Conservation (phyloP, 2,888 invertebrate genomes). For the Gastrophysa polygoni region DNA sequence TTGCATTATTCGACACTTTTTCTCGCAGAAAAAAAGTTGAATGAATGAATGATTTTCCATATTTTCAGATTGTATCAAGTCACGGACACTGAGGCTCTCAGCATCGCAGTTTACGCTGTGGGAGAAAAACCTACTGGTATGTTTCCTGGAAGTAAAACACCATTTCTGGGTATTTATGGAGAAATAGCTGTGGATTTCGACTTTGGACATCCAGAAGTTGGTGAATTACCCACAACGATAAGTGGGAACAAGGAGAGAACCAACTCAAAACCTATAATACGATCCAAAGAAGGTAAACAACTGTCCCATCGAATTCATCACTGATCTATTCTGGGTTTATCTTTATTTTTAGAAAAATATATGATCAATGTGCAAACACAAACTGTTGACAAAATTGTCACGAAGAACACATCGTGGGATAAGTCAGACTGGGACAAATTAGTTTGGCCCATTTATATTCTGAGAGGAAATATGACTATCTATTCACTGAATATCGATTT, state of each 20-base stretch:
- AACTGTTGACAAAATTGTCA: conserved; percentile 34
- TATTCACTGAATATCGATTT: conserved; percentile 61
- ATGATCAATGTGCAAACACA: conserved; percentile 31
- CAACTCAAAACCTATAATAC: background rate
- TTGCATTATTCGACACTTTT: too few species aligned
- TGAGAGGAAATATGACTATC: conserved; percentile 86
- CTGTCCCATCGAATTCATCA: too few species aligned
- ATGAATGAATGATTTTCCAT: too few species aligned
- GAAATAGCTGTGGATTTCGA: conserved; percentile 89
- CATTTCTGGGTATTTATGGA: conserved; percentile 65
- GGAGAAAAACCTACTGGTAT: conserved; percentile 52
- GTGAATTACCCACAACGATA: background rate
- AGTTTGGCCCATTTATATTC: conserved; percentile 75
- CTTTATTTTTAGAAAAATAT: conserved; percentile 26
- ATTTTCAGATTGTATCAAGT: conserved; percentile 52
- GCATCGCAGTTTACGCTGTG: conserved; percentile 47
- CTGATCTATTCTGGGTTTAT: too few species aligned
- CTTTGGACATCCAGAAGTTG: conserved; percentile 65
- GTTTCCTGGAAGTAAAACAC: conserved; percentile 52
- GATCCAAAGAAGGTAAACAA: conserved; percentile 2
- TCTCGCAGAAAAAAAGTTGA: too few species aligned
- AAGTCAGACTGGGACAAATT: conserved; percentile 38
- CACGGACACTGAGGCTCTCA: conserved; percentile 44
- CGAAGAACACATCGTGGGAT: conserved; percentile 17
- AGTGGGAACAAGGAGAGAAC: background rate